phyloP scores from a whole-genome alignment of 2,113 vertebrate species.

The Eclectus roratus region DNA sequence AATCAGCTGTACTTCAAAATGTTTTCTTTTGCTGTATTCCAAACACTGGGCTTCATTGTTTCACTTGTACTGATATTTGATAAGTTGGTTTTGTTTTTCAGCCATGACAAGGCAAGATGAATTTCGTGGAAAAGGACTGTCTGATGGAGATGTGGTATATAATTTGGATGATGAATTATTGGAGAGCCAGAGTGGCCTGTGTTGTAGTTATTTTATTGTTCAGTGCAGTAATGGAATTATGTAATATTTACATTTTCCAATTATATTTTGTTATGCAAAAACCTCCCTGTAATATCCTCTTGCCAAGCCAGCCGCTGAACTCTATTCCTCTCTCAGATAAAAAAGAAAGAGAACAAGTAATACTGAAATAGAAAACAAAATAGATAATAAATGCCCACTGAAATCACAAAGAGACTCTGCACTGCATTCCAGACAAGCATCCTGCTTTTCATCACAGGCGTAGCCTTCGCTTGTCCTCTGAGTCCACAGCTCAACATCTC shows the following conservation, averaged over 20 bases:
- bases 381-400: slow-evolving; percentile 22
- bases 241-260: slow-evolving; percentile 30
- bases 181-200: neutral
- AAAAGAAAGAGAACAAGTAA: neutral
- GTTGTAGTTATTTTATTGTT: slow-evolving; percentile 21
- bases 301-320: neutral
- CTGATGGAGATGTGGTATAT: neutral
- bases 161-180: slow-evolving; percentile 21
- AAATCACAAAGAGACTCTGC: neutral
- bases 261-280: neutral
- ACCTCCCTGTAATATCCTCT: neutral
- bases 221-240: neutral
- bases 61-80: neutral
- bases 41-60: neutral
- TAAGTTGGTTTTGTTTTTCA: neutral
- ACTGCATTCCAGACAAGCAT: neutral
- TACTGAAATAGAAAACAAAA: slow-evolving; percentile 55
- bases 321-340: neutral
- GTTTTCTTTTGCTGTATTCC: neutral
- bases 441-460: slow-evolving; percentile 49
- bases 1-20: neutral
- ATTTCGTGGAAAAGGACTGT: neutral
- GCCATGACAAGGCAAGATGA: neutral
- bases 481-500: neutral
- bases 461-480: neutral